These are phyloP conservation scores for Plebejus melissa DNA, from an alignment of 2,888 invertebrate genomes.

Conservation along the genomic window DNA sequence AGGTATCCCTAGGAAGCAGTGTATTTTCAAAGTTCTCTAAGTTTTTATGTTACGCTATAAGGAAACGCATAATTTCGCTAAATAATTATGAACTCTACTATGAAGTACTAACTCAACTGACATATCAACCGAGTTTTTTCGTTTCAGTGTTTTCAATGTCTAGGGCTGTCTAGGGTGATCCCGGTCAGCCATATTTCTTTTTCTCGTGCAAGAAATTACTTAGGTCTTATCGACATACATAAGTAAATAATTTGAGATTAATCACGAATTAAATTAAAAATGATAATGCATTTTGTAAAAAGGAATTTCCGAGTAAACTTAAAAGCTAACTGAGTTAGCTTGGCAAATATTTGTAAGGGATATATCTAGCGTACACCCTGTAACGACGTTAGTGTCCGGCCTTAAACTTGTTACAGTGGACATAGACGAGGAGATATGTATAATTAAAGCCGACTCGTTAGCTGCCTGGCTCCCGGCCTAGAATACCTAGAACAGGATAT, in stretches of 20 bases:
- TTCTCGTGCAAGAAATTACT: too few relatives aligned
- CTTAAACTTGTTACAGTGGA: slow-evolving; percentile 25
- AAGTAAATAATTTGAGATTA: background rate
- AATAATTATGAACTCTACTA: too few relatives aligned
- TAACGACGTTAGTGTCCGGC: background rate
- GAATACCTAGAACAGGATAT: slow-evolving; percentile 29
- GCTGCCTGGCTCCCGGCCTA: slow-evolving; percentile 42
- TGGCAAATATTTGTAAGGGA: slow-evolving; percentile 4
- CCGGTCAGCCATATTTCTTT: too few relatives aligned
- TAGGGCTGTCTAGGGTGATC: too few relatives aligned
- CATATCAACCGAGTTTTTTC: too few relatives aligned
- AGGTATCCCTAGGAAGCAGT: too few relatives aligned
- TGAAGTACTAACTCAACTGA: too few relatives aligned
- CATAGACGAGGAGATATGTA: slow-evolving; percentile 29
- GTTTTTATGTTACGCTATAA: too few relatives aligned
- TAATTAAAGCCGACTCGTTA: slow-evolving; percentile 30
- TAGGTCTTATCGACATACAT: too few relatives aligned
- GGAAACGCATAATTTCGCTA: too few relatives aligned
- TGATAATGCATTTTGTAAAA: background rate
- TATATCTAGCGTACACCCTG: background rate
- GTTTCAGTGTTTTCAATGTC: too few relatives aligned
- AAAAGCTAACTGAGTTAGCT: background rate
- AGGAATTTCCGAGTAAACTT: background rate
- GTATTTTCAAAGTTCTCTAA: too few relatives aligned
- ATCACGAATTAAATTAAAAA: background rate